phyloP scores from a whole-genome alignment of 2,113 vertebrate species.

The Holacanthus passer region DNA sequence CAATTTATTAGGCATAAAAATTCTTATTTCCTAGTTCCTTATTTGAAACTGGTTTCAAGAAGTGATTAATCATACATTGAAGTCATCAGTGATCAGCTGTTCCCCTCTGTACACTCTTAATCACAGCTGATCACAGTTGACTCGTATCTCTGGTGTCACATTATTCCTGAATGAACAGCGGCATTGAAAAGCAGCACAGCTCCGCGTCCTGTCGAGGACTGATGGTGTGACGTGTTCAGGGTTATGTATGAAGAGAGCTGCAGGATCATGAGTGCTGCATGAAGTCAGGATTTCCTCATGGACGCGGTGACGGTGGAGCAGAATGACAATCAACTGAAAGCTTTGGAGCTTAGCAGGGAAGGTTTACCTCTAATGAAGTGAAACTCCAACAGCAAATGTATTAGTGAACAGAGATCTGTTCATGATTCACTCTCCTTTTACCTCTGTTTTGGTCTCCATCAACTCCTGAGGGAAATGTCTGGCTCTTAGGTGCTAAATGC shows the following conservation, averaged over 20 bases:
- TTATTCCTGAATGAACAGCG: conserved; percentile 10
- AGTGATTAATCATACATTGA: not conserved
- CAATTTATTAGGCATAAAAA: too few species aligned
- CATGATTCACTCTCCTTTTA: not conserved
- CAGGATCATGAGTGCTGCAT: not conserved
- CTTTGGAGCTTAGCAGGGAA: not conserved
- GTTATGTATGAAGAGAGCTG: conserved; percentile 10
- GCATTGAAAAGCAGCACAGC: not conserved
- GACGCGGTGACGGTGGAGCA: not conserved
- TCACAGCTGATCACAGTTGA: conserved; percentile 23
- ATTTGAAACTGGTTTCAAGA: not conserved
- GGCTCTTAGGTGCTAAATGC: not conserved
- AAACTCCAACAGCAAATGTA: not conserved
- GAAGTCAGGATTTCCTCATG: not conserved
- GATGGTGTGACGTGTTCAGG: not conserved
- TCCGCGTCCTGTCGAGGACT: not conserved
- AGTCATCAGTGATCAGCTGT: not conserved
- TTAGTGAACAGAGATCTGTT: not conserved
- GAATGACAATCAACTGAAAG: conserved; percentile 29
- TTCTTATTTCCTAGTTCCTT: too few species aligned
- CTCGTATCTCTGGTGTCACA: conserved; percentile 12
- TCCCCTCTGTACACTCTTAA: not conserved
- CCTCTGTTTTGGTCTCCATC: not conserved
- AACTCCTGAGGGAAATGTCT: not conserved
- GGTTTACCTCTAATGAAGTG: not conserved